Conservation (phyloP, 2,888 invertebrate genomes). For the Amphipyra berbera region DNA sequence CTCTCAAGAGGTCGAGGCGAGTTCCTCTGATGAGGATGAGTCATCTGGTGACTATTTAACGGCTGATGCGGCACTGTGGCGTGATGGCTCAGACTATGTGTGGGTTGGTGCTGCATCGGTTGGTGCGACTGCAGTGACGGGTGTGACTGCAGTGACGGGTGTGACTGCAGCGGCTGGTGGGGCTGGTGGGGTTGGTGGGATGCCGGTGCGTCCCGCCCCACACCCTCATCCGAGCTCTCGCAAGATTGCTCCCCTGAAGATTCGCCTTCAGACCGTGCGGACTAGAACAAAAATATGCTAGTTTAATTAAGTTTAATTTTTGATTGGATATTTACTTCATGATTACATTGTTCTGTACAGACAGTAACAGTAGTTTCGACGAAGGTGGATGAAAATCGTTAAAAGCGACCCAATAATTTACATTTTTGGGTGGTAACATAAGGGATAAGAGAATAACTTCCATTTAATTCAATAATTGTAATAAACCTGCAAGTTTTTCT, state of each 20-base stretch:
- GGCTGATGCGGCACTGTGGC: constrained; percentile 66
- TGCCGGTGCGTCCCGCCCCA: constrained; percentile 81
- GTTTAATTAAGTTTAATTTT: too few species aligned
- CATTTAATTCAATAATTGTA: too few species aligned
- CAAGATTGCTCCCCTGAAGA: constrained; percentile 86
- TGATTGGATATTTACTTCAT: background rate
- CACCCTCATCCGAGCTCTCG: constrained; percentile 87
- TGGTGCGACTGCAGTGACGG: constrained; percentile 57
- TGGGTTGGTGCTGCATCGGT: constrained; percentile 52
- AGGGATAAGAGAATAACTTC: too few species aligned
- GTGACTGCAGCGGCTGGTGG: constrained; percentile 54
- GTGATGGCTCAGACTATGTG: constrained; percentile 74
- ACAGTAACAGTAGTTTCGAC: too few species aligned
- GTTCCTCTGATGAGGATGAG: constrained; percentile 78
- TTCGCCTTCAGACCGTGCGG: constrained; percentile 85
- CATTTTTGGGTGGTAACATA: too few species aligned
- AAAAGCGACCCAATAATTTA: too few species aligned
- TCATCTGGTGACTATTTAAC: constrained; percentile 72
- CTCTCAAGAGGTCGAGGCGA: constrained; percentile 82
- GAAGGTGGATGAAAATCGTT: too few species aligned
- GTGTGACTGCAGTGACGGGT: constrained; percentile 48
- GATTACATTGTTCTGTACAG: too few species aligned
- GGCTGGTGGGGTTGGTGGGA: constrained; percentile 65
- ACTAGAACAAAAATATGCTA: constrained; percentile 69
- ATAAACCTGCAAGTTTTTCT: too few species aligned